phyloP scores from a whole-genome alignment of 2,888 invertebrate species.

The Marronus borbonicus region DNA sequence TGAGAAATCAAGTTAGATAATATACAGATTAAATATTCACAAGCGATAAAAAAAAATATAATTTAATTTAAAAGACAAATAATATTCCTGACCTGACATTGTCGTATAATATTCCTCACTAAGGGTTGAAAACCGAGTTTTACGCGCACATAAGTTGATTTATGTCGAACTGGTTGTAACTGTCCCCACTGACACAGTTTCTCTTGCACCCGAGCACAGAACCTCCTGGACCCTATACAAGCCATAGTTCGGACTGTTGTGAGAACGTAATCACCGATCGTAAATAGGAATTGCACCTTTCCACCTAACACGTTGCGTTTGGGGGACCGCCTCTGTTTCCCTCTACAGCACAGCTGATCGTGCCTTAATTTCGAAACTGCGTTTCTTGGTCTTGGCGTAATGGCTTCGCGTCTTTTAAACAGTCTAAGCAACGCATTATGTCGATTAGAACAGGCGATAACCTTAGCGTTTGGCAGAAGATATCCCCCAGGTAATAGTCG shows the following conservation, averaged over 20 bases:
- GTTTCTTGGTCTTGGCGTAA: conserved; percentile 43
- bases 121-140: conserved; percentile 77
- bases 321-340: conserved; percentile 48
- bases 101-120: conserved; percentile 67
- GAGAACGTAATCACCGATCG: conserved; percentile 67
- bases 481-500: conserved; percentile 71
- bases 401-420: conserved; percentile 54
- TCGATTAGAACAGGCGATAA: conserved; percentile 69
- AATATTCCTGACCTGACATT: conserved; percentile 69
- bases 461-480: conserved; percentile 66
- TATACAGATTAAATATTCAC: too few relatives aligned
- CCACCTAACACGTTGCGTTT: conserved; percentile 59
- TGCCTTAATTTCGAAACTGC: neutral
- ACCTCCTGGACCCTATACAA: conserved; percentile 87
- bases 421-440: conserved; percentile 65
- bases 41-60: neutral
- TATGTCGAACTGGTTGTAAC: conserved; percentile 77
- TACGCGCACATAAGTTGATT: conserved; percentile 78
- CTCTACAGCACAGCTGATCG: conserved; percentile 54
- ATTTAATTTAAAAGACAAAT: conserved; percentile 25
- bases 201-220: conserved; percentile 86
- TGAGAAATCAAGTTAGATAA: too few relatives aligned
- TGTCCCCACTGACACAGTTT: conserved; percentile 87
- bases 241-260: conserved; percentile 87
- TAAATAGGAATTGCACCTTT: conserved; percentile 60